These are phyloP conservation scores for Perognathus longimembris DNA, from an alignment of 2,113 vertebrate genomes.

Conservation along the genomic window DNA sequence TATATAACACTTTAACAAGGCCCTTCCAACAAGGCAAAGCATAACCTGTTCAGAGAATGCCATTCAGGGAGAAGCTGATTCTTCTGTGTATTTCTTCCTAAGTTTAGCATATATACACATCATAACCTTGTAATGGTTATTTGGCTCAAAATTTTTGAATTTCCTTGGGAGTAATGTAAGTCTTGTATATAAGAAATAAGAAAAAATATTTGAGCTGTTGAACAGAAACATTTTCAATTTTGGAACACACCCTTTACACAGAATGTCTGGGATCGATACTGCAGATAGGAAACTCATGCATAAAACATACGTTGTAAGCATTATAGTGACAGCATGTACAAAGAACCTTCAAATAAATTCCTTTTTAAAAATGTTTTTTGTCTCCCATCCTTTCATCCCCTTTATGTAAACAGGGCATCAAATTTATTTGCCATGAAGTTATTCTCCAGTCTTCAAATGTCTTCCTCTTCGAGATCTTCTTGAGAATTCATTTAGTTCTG, in stretches of 20 bases:
- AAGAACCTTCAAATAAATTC: constrained; percentile 22
- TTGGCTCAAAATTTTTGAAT: not conserved
- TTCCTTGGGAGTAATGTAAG: not conserved
- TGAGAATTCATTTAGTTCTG: constrained; percentile 81
- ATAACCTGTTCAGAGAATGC: not conserved
- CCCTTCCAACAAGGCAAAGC: not conserved
- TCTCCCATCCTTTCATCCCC: not conserved
- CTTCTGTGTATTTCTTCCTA: not conserved
- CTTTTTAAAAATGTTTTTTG: not conserved
- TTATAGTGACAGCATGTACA: constrained; percentile 43
- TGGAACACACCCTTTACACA: not conserved
- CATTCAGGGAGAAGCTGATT: not conserved
- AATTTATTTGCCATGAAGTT: constrained; percentile 81
- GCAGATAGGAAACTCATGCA: constrained; percentile 45
- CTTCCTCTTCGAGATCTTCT: constrained; percentile 77
- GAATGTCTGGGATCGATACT: not conserved
- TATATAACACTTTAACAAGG: not conserved
- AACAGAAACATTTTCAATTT: not conserved
- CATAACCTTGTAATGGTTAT: not conserved
- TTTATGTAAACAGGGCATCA: not conserved
- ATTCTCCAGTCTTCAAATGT: constrained; percentile 78
- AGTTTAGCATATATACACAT: not conserved
- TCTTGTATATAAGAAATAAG: not conserved
- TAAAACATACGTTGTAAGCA: not conserved
- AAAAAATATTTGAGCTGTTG: not conserved